These are phyloP conservation scores for Reinhardtius hippoglossoides DNA, from an alignment of 2,113 vertebrate genomes.

Conservation along the genomic window DNA sequence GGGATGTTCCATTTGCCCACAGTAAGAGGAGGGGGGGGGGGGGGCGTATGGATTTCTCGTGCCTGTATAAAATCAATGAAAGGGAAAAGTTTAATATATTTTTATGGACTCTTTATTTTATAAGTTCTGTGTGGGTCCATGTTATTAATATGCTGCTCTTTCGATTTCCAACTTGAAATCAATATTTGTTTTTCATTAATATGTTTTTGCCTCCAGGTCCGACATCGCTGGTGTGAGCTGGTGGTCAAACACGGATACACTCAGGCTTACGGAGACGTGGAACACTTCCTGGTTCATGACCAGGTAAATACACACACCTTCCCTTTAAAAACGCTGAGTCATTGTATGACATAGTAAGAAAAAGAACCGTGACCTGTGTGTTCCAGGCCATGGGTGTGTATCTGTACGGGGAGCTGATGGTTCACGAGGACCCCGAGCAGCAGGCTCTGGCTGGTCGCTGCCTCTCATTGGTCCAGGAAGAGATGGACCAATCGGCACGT, in stretches of 20 bases:
- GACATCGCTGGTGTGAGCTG: conserved; percentile 97
- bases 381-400: conserved; percentile 96
- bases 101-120: too few species aligned
- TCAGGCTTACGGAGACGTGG: conserved; percentile 86
- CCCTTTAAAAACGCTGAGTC: neutral
- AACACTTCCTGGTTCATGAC: conserved; percentile 89
- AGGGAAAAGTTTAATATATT: too few species aligned
- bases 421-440: conserved; percentile 89
- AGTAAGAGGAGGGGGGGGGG: too few species aligned
- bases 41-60: too few species aligned
- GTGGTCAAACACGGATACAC: conserved; percentile 87
- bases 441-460: conserved; percentile 90
- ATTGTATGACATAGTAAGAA: neutral
- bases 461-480: conserved; percentile 84
- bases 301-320: conserved; percentile 81
- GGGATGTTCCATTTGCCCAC: too few species aligned
- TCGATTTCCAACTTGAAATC: neutral
- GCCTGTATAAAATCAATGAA: too few species aligned
- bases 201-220: conserved; percentile 80
- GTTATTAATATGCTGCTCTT: neutral
- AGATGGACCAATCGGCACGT: conserved; percentile 89
- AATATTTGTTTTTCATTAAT: neutral
- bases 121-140: too few species aligned
- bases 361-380: conserved; percentile 10
- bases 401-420: conserved; percentile 97